Base-by-base conservation (phyloP, 1,140 invertebrate species). In the Sycophila sp. region DNA sequence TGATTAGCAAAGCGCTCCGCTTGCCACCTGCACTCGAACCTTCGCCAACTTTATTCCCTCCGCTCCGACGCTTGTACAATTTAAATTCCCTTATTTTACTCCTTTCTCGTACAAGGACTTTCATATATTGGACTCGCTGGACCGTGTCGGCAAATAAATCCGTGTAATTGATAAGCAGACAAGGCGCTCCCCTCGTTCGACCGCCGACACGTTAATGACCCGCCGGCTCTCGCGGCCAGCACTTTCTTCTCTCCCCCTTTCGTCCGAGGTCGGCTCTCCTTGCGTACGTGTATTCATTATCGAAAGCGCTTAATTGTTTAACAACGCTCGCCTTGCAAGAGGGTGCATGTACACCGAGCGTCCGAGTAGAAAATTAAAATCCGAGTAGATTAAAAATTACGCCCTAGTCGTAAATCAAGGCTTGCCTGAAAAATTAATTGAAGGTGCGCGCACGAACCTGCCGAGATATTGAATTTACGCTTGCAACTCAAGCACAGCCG, bases 1-100 rank as follows among this genome's bases (percentile, higher is more conserved):
- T 77, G 77, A 79, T 80, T 80, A 78, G 77, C 73, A 73, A 74
- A 77, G 75, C 76, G 80, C 78, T 78, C 77, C 72, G 75, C 77
- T 47, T 80, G 76, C 75, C 79, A 82, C 80, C 80, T 82, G 80
- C 79, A 73, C 73, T 60, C 40, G 42, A 42, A 4, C 40, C 4
- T 15, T 15, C 40, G 38, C 22, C 36, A 49, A 49, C 17, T 1
- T 49, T 49, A 34, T 34, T 49, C 38, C 2, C 24, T 19, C 26
- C 4, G 2, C 36, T 17, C 26, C 2, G 17, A 7, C 26, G n/a
- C n/a, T n/a, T n/a, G n/a, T n/a, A n/a, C n/a, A n/a, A n/a, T n/a
- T n/a, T n/a, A n/a, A n/a, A n/a, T n/a, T n/a, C 22, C 5, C 55
- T 17, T 58, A 4, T 42, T 42, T 42, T 42, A 42, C 13, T 6